Percentiles rank a stretch among this genome's conserved stretches.
Evolutionary conservation across 2,797 vertebrate genomes (phyloP).

Genomic region (Myoxocephalus aenaeus): DNA sequence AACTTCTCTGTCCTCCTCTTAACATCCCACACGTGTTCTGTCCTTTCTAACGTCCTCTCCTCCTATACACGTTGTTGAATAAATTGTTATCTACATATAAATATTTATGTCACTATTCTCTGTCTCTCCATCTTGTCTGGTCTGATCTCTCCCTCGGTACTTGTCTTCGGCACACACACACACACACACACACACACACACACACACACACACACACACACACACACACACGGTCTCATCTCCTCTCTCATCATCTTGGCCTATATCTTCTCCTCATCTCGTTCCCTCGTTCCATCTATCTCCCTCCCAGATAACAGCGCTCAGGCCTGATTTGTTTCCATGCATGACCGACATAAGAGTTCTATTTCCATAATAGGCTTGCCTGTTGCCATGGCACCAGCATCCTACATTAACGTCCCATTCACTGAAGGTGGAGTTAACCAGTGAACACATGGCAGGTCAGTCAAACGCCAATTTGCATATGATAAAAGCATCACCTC

Average conservation of each 20-base stretch:
- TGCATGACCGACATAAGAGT: slow-evolving; percentile 26
- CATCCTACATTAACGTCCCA: slow-evolving; percentile 42
- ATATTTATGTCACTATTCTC: background rate
- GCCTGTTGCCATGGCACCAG: slow-evolving; percentile 67
- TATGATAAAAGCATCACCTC: slow-evolving; percentile 47
- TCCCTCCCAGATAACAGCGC: slow-evolving; percentile 26
- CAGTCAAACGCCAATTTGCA: slow-evolving; percentile 51
- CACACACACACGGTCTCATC: slow-evolving; percentile 28
- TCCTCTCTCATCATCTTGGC: slow-evolving; percentile 42
- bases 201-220: slow-evolving; percentile 12
- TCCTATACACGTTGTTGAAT: background rate
- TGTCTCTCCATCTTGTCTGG: background rate
- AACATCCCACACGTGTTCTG: background rate
- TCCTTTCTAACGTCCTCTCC: background rate
- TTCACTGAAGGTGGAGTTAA: slow-evolving; percentile 46
- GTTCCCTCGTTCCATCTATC: slow-evolving; percentile 21
- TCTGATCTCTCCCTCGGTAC: background rate
- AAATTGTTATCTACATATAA: background rate
- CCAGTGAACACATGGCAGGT: slow-evolving; percentile 25
- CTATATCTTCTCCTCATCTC: slow-evolving; percentile 40
- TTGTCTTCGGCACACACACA: slow-evolving; percentile 8
- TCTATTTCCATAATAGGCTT: slow-evolving; percentile 61
- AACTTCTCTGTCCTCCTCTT: slow-evolving; percentile 8
- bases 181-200: slow-evolving; percentile 15
- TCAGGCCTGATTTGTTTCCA: slow-evolving; percentile 57